A percentile compares a stretch with the other conserved stretches of the same genome.
These are phyloP conservation scores for Leptobrachium leishanense DNA, from an alignment of 2,113 vertebrate species.

Conservation along the genomic window DNA sequence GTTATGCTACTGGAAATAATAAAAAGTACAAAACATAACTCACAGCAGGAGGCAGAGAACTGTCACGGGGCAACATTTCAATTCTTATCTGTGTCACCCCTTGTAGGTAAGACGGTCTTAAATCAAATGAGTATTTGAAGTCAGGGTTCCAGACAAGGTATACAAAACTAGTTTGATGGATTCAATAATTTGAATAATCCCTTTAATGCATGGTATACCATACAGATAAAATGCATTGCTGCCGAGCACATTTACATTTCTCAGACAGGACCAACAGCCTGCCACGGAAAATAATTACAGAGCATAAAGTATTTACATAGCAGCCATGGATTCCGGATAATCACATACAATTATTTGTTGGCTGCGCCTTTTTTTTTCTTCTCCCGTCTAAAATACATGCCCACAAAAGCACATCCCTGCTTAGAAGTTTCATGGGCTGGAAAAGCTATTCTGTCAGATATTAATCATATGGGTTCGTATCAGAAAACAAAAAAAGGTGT, in stretches of 20 bases:
- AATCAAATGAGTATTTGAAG: background rate
- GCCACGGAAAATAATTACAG: background rate
- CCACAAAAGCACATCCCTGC: background rate
- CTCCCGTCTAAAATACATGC: background rate
- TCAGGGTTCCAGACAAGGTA: background rate
- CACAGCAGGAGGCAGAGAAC: background rate
- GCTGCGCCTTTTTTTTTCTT: background rate
- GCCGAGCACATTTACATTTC: background rate
- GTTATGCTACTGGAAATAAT: background rate
- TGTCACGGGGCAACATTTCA: background rate
- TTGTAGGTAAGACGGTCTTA: background rate
- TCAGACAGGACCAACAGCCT: background rate
- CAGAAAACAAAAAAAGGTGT: background rate
- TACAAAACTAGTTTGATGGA: background rate
- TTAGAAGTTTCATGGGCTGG: background rate
- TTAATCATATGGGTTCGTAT: background rate
- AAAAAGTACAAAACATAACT: background rate
- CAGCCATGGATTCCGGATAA: background rate
- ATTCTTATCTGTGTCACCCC: background rate
- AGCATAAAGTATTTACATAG: background rate
- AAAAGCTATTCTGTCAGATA: background rate
- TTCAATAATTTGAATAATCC: background rate
- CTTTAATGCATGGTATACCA: background rate
- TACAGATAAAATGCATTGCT: background rate
- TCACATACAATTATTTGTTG: background rate